phyloP scores from a whole-genome alignment of 2,797 vertebrate genomes.

The Orientallactaga sibirica region DNA sequence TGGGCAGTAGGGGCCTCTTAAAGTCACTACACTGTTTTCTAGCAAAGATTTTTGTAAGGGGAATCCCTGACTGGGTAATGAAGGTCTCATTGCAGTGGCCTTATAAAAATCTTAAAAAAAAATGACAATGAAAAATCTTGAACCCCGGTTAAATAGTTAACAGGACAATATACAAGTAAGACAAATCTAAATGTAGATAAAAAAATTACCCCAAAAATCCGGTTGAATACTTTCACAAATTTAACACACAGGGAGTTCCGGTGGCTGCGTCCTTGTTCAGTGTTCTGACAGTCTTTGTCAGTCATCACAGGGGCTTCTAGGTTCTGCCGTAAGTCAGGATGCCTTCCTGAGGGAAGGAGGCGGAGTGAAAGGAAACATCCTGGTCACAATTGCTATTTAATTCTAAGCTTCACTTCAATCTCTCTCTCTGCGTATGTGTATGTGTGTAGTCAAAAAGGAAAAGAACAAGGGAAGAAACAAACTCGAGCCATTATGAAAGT shows the following conservation, averaged over 20 bases:
- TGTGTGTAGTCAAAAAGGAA: not conserved
- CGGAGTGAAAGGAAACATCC: not conserved
- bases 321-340: constrained; percentile 80
- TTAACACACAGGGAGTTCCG: constrained; percentile 78
- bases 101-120: constrained; percentile 5
- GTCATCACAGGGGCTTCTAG: constrained; percentile 80
- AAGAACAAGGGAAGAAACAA: not conserved
- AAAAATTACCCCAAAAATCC: constrained; percentile 81
- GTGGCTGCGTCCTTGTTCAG: constrained; percentile 69
- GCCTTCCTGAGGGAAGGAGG: constrained; percentile 68
- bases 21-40: not conserved
- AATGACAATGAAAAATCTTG: not conserved
- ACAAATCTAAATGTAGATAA: constrained; percentile 34
- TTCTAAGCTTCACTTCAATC: too few species aligned
- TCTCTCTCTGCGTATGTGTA: not conserved
- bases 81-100: not conserved
- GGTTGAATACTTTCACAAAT: constrained; percentile 76
- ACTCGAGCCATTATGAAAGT: not conserved
- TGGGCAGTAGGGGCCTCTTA: too few species aligned
- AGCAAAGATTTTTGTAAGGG: too few species aligned
- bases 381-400: not conserved
- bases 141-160: not conserved
- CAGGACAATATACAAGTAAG: not conserved
- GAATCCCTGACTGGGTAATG: not conserved
- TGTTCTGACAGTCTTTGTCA: constrained; percentile 70